Percentiles rank a stretch among this genome's conserved stretches.
phyloP scores from a whole-genome alignment of 2,113 vertebrate species.

The Cygnus buccinator region DNA sequence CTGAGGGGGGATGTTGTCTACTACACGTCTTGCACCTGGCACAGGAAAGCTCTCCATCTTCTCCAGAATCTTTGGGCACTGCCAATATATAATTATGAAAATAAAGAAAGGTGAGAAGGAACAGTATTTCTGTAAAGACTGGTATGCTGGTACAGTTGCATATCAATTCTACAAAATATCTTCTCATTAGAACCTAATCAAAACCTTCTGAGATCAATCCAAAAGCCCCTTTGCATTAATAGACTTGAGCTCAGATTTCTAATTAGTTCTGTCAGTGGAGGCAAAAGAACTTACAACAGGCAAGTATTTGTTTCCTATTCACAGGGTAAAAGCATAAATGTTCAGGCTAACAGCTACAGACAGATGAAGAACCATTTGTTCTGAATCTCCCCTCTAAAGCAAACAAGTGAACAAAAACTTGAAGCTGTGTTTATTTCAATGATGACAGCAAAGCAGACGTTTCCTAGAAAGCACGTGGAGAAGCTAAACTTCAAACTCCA shows the following conservation, averaged over 20 bases:
- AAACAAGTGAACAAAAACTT: not conserved
- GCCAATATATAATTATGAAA: accelerated
- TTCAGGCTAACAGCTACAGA: not conserved
- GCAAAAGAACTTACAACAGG: not conserved
- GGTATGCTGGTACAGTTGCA: too few relatives aligned
- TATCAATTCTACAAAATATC: not conserved
- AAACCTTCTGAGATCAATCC: not conserved
- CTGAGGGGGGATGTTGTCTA: not conserved
- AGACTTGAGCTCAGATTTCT: not conserved
- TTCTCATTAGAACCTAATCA: not conserved
- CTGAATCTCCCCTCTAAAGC: not conserved
- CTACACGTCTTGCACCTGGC: accelerated
- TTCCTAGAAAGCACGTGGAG: not conserved
- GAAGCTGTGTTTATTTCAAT: not conserved
- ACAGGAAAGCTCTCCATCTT: not conserved
- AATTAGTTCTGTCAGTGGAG: not conserved
- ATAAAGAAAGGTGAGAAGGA: not conserved
- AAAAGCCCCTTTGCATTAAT: not conserved
- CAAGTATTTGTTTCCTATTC: not conserved
- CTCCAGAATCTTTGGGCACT: not conserved
- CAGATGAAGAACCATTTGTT: not conserved
- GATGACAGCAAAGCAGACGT: not conserved
- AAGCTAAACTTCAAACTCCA: not conserved
- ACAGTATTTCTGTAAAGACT: not conserved
- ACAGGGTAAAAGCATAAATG: not conserved